phyloP scores from a whole-genome alignment of 2,113 vertebrate species.

The Apistogramma diplotaenia region DNA sequence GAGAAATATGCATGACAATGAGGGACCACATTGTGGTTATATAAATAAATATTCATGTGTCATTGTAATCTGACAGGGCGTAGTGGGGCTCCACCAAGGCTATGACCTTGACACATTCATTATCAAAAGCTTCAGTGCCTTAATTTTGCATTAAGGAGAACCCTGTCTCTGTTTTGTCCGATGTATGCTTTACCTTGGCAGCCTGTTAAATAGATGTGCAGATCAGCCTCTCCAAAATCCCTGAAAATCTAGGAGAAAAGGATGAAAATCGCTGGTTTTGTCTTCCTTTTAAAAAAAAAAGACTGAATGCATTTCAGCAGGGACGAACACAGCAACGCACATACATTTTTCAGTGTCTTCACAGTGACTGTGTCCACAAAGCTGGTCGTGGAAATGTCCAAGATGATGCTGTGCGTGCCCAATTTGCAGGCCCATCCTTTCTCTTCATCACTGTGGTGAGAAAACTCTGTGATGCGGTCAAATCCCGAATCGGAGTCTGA shows the following conservation, averaged over 20 bases:
- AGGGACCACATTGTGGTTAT: background rate
- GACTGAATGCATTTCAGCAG: background rate
- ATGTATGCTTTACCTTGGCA: conserved; percentile 74
- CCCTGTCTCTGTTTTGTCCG: conserved; percentile 29
- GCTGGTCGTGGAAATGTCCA: conserved; percentile 84
- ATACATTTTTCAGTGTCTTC: conserved; percentile 87
- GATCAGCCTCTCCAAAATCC: conserved; percentile 85
- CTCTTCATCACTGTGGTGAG: background rate
- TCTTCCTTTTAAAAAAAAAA: background rate
- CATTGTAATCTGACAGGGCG: background rate
- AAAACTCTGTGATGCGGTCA: background rate
- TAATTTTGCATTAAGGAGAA: conserved; percentile 5
- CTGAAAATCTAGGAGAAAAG: conserved; percentile 80
- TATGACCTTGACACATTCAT: conserved; percentile 20
- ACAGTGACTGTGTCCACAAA: conserved; percentile 87
- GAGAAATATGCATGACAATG: background rate
- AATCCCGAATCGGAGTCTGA: conserved; percentile 31
- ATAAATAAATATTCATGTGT: conserved; percentile 34
- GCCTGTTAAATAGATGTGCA: conserved; percentile 77
- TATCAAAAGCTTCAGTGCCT: background rate
- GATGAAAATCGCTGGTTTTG: background rate
- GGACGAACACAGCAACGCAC: background rate
- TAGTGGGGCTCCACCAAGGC: background rate
- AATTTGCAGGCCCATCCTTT: background rate
- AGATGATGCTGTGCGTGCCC: conserved; percentile 76